Conservation (phyloP, 2,113 vertebrate species). For the Tonatia bakeri region DNA sequence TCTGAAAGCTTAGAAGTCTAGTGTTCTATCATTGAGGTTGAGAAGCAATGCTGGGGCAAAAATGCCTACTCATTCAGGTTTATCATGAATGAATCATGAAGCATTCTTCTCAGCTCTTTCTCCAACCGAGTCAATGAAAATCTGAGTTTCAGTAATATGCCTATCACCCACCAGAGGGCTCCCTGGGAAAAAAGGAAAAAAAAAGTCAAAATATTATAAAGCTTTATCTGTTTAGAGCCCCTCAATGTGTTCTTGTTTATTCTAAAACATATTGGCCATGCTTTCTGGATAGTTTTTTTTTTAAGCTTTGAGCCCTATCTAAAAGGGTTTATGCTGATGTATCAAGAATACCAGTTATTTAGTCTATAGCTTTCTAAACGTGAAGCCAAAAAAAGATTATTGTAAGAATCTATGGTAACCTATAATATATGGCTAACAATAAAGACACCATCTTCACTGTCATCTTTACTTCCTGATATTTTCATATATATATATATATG, state of each 20-base stretch:
- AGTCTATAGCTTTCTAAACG: neutral
- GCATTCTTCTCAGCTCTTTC: neutral
- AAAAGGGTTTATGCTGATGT: neutral
- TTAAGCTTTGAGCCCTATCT: neutral
- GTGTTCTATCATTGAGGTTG: neutral
- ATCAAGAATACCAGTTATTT: neutral
- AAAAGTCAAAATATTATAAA: neutral
- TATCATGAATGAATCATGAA: neutral
- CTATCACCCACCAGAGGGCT: slow-evolving; percentile 67
- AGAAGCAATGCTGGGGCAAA: neutral
- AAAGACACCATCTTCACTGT: neutral
- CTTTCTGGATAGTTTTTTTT: neutral
- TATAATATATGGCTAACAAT: neutral
- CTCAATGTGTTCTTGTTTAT: neutral
- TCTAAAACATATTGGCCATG: neutral
- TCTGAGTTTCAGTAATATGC: slow-evolving; percentile 45
- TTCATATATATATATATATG: neutral
- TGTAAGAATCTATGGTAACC: neutral
- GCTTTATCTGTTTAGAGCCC: neutral
- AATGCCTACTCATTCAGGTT: neutral
- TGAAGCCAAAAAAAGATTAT: neutral
- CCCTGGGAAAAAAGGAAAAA: slow-evolving; percentile 1
- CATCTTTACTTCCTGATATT: neutral
- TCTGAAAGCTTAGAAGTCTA: neutral
- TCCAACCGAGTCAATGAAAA: neutral